phyloP scores from a whole-genome alignment of 2,888 invertebrate species.

The Hololepta plana region DNA sequence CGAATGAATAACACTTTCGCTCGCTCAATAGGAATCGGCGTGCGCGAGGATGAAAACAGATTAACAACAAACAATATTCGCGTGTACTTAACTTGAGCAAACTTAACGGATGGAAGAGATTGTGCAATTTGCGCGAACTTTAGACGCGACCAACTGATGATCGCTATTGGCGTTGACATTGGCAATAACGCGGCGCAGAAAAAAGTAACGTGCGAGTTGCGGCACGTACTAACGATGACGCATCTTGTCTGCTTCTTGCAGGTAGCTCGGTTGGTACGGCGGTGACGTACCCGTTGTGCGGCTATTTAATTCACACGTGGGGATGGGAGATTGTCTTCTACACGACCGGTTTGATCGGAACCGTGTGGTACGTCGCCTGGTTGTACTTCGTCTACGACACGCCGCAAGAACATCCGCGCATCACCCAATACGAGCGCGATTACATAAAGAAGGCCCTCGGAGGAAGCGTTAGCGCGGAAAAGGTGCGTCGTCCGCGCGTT shows the following conservation, averaged over 20 bases:
- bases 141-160: no score
- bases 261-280: conserved; percentile 48
- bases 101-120: no score
- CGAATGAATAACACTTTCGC: no score
- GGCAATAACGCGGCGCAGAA: neutral
- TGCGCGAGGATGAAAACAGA: no score
- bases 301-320: conserved; percentile 40
- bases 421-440: conserved; percentile 34
- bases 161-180: no score
- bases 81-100: no score
- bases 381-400: conserved; percentile 40
- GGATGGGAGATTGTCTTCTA: conserved; percentile 61
- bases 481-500: conserved; percentile 17
- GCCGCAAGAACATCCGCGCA: conserved; percentile 46
- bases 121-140: no score
- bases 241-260: no score
- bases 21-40: no score
- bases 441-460: conserved; percentile 39
- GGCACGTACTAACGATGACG: neutral
- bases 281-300: conserved; percentile 50
- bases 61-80: no score
- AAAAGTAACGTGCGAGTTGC: neutral
- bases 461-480: conserved; percentile 22
- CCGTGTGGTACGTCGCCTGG: conserved; percentile 49
- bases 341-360: conserved; percentile 38